Conservation (phyloP, 1,140 invertebrate genomes). For the Philaenus spumarius region DNA sequence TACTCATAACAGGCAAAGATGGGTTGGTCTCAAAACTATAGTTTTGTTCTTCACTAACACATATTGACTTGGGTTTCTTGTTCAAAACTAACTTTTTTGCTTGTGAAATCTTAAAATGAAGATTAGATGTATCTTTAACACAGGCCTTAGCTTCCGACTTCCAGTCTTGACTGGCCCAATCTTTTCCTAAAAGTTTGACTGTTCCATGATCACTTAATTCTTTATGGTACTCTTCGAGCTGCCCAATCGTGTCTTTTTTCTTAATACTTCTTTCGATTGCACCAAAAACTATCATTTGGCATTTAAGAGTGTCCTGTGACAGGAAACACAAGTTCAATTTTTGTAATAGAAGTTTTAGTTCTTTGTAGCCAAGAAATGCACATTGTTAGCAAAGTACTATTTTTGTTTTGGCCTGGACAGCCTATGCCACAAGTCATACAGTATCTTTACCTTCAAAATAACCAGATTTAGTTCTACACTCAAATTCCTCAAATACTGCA, state of each 20-base stretch:
- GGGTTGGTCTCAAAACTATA: neutral
- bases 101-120: slow-evolving; percentile 2
- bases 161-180: neutral
- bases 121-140: slow-evolving; percentile 1
- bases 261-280: slow-evolving; percentile 21
- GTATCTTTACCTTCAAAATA: slow-evolving; percentile 18
- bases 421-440: slow-evolving; percentile 27
- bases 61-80: neutral
- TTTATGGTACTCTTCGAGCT: neutral
- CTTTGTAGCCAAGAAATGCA: slow-evolving; percentile 23
- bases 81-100: slow-evolving; percentile 1
- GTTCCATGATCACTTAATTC: slow-evolving; percentile 5
- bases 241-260: slow-evolving; percentile 1
- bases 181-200: slow-evolving; percentile 13
- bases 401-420: slow-evolving; percentile 34
- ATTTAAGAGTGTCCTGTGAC: slow-evolving; percentile 31
- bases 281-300: slow-evolving; percentile 32
- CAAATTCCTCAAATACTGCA: slow-evolving; percentile 28
- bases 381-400: slow-evolving; percentile 26
- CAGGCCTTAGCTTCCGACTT: slow-evolving; percentile 1
- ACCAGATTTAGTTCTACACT: slow-evolving; percentile 19
- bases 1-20: neutral
- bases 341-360: slow-evolving; percentile 15
- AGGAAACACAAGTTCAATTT: slow-evolving; percentile 23
- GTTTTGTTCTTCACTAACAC: slow-evolving; percentile 3